These are phyloP conservation scores for Apotomis betuletana DNA, from an alignment of 2,888 invertebrate genomes.

Conservation along the genomic window DNA sequence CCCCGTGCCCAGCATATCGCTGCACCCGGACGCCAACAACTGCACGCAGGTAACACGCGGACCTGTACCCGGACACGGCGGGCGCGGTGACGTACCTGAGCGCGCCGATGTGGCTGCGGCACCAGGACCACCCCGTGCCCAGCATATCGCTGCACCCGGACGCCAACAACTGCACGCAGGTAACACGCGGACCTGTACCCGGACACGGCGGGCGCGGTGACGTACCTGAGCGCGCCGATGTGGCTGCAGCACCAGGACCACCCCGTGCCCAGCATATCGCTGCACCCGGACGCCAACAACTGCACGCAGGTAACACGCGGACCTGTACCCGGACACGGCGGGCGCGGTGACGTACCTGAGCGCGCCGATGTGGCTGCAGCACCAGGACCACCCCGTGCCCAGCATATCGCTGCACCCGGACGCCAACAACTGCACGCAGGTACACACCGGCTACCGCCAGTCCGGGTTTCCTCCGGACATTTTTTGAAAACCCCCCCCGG, in stretches of 20 bases:
- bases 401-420: no score
- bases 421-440: no score
- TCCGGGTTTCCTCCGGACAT: no score
- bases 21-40: no score
- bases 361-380: no score
- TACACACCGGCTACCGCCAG: no score
- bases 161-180: slow-evolving; percentile 84
- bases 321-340: no score
- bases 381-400: no score
- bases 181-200: slow-evolving; percentile 92
- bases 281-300: slow-evolving; percentile 89
- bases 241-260: slow-evolving; percentile 92
- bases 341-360: no score
- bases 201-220: slow-evolving; percentile 91
- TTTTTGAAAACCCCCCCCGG: no score
- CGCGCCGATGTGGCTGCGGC: slow-evolving; percentile 92
- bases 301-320: slow-evolving; percentile 79
- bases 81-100: slow-evolving; percentile 91
- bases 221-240: slow-evolving; percentile 90
- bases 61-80: slow-evolving; percentile 95
- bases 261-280: slow-evolving; percentile 90
- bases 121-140: slow-evolving; percentile 88
- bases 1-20: no score
- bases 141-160: slow-evolving; percentile 93
- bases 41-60: no score